phyloP scores from a whole-genome alignment of 2,888 invertebrate species.

The Acholoe squamosa region DNA sequence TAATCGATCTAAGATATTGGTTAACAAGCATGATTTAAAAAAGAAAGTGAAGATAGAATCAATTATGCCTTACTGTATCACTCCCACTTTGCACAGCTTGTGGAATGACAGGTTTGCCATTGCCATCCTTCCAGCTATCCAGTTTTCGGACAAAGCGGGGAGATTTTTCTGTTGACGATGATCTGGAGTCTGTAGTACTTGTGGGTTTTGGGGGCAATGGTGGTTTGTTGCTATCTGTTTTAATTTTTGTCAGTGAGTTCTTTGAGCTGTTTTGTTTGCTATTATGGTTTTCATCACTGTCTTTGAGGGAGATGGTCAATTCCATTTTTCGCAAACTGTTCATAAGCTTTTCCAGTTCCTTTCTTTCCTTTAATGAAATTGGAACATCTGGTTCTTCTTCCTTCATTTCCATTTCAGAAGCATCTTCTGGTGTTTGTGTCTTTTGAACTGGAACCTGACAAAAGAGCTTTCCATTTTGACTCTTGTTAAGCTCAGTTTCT shows the following conservation, averaged over 20 bases:
- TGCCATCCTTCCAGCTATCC: slow-evolving; percentile 61
- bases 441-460: slow-evolving; percentile 64
- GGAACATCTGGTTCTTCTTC: slow-evolving; percentile 26
- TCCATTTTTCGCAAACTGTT: slow-evolving; percentile 78
- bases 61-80: neutral
- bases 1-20: too few relatives aligned
- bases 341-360: slow-evolving; percentile 76
- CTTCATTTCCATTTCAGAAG: neutral
- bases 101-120: neutral
- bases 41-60: too few relatives aligned
- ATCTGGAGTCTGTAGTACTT: neutral
- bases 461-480: slow-evolving; percentile 63
- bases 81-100: neutral
- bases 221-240: slow-evolving; percentile 56
- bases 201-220: slow-evolving; percentile 65
- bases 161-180: slow-evolving; percentile 59
- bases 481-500: slow-evolving; percentile 50
- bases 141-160: slow-evolving; percentile 68
- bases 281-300: neutral
- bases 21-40: too few relatives aligned
- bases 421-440: neutral
- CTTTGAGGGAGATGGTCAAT: slow-evolving; percentile 67
- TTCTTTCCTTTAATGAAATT: slow-evolving; percentile 73
- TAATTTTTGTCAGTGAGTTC: neutral
- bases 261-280: neutral